Percentiles rank a stretch among this genome's conserved stretches.
phyloP scores from a whole-genome alignment of 2,797 vertebrate species.

The Sebastes dallii region DNA sequence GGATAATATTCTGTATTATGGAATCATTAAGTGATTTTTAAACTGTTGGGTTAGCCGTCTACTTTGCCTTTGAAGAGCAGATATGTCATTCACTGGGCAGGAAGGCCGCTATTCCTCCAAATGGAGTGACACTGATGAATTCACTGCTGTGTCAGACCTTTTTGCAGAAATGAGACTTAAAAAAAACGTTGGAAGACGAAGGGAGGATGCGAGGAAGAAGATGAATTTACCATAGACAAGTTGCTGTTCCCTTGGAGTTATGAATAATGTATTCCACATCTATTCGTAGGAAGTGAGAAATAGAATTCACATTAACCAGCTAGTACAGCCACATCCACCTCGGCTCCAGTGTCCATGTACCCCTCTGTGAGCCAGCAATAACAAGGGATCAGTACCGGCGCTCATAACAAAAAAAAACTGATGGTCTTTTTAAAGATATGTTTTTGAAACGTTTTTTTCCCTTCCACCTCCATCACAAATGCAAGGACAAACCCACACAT shows the following conservation, averaged over 20 bases:
- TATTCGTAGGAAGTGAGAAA: constrained; percentile 79
- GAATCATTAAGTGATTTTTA: constrained; percentile 30
- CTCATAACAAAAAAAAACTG: constrained; percentile 50
- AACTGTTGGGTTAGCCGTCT: constrained; percentile 25
- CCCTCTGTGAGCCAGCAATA: constrained; percentile 20
- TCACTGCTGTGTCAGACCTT: constrained; percentile 77
- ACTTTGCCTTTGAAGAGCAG: constrained; percentile 44
- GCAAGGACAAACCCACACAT: constrained; percentile 20
- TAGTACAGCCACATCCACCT: constrained; percentile 67
- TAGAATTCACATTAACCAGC: constrained; percentile 82
- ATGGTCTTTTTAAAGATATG: constrained; percentile 72
- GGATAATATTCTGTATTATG: background rate
- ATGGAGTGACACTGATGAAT: constrained; percentile 74
- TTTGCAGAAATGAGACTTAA: constrained; percentile 72
- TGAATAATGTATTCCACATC: constrained; percentile 85
- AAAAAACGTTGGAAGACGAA: constrained; percentile 53
- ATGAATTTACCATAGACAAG: constrained; percentile 81
- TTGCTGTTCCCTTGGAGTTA: constrained; percentile 78
- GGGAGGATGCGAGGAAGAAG: constrained; percentile 61
- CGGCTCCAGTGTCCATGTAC: constrained; percentile 49
- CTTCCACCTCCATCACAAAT: constrained; percentile 23
- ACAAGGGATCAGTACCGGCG: constrained; percentile 43
- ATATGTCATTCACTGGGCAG: constrained; percentile 57
- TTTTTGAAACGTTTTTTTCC: constrained; percentile 47
- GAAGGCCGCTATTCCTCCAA: constrained; percentile 23